Evolutionary conservation across 2,888 invertebrate genomes (phyloP).

Genomic region (Diarsia mendica): DNA sequence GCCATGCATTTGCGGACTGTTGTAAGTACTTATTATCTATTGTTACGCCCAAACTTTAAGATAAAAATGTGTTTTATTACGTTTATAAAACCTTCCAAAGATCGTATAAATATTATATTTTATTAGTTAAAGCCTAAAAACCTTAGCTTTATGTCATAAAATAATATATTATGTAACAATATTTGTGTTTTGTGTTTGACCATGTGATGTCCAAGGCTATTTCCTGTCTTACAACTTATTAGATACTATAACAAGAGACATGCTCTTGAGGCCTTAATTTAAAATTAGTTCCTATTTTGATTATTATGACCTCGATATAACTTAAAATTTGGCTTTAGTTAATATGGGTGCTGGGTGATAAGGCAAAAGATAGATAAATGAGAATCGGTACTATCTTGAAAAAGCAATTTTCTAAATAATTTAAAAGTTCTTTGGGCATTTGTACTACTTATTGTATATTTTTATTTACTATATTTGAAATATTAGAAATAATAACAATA

Average conservation of each 20-base stretch:
- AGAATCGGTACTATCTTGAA: background rate
- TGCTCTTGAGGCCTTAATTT: slow-evolving; percentile 36
- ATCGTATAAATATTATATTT: background rate
- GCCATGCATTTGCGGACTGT: slow-evolving; percentile 89
- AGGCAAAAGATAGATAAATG: slow-evolving; percentile 13
- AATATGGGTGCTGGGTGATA: slow-evolving; percentile 16
- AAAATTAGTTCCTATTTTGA: slow-evolving; percentile 8
- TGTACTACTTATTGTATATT: no score
- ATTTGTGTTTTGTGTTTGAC: slow-evolving; percentile 58
- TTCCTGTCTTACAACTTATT: slow-evolving; percentile 61
- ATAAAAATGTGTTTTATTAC: background rate
- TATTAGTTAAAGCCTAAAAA: background rate
- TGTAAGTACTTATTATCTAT: slow-evolving; percentile 75
- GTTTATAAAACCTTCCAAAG: background rate
- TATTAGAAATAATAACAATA: no score
- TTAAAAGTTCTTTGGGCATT: no score
- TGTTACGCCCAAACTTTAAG: slow-evolving; percentile 13
- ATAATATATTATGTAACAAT: slow-evolving; percentile 71
- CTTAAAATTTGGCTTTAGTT: background rate
- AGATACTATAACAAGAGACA: slow-evolving; percentile 33
- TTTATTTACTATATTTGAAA: no score
- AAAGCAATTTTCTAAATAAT: no score
- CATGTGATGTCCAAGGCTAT: slow-evolving; percentile 71
- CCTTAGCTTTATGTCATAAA: slow-evolving; percentile 45
- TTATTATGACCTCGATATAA: slow-evolving; percentile 11